Evolutionary conservation across 2,797 vertebrate species (phyloP), one percentile per base, ranked within the genome.

Genomic region (Rousettus madagascariensis): DNA sequence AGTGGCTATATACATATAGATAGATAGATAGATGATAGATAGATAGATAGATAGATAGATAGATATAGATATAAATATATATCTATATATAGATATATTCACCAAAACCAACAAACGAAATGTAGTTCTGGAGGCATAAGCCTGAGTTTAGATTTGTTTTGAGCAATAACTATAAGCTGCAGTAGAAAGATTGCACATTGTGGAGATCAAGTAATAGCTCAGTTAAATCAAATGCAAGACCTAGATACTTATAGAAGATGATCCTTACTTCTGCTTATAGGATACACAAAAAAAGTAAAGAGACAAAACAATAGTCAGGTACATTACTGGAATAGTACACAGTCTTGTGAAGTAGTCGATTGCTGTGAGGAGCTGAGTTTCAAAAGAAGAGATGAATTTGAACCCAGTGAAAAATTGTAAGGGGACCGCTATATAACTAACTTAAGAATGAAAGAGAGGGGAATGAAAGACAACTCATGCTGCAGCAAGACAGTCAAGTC

Each of bases 401-500:
- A 96, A 68, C 2, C n/a, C n/a, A 95, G 17, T 61, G 30, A 83
- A 95, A 83, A 95, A 72, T 33, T 63, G 24, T 57, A 57, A 72
- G 8, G 3, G 43, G 57, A 61, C 13, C 55, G 8, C 36, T 65
- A 17, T 51, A 10, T 49, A 86, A 22, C 53, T 95, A 68, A 82
- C 43, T 69, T 80, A 38, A 30, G 22, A 17, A 61, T 68, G 15
- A 84, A 94, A 89, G 41, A 53, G 43, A 91, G 57, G 51, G 15
- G 19, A 88, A 86, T 72, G 41, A 71, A 90, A 87, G 63, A 72
- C 17, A 71, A 90, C 38, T 93, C 24, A 12, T 51, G 24, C n/a
- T 12, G 33, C 19, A 95, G 55, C 11, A 91, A 93, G 77, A 79
- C 74, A 95, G 96, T 83, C 59, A 97, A 97, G 92, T 74, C 57